These are phyloP conservation scores for Torymus auratus DNA, from an alignment of 2,888 invertebrate genomes.

Conservation along the genomic window DNA sequence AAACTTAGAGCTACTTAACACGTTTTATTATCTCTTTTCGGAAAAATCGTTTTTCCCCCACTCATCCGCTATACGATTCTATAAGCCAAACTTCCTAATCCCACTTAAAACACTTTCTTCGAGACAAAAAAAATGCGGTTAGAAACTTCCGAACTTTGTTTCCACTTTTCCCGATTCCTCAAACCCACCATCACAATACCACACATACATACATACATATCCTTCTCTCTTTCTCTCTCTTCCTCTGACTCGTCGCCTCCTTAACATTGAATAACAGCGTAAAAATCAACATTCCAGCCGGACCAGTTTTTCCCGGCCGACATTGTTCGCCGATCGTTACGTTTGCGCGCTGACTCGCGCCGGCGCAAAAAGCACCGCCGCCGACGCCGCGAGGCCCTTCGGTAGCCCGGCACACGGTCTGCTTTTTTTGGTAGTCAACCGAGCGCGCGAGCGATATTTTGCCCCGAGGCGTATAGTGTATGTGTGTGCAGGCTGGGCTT, in stretches of 20 bases:
- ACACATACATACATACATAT: too few relatives aligned
- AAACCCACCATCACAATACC: too few relatives aligned
- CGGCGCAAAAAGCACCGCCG: constrained; percentile 56
- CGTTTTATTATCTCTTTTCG: too few relatives aligned
- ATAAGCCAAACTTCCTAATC: too few relatives aligned
- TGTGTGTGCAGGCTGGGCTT: neutral
- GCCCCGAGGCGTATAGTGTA: constrained; percentile 26
- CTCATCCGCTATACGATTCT: too few relatives aligned
- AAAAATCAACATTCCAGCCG: constrained; percentile 60
- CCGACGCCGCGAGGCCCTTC: constrained; percentile 63
- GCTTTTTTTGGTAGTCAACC: constrained; percentile 73
- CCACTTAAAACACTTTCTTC: too few relatives aligned
- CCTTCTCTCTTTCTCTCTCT: too few relatives aligned
- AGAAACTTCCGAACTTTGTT: too few relatives aligned
- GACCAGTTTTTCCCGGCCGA: constrained; percentile 58
- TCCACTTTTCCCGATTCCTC: too few relatives aligned
- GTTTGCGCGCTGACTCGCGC: constrained; percentile 44
- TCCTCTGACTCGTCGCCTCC: constrained; percentile 13
- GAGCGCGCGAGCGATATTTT: constrained; percentile 59
- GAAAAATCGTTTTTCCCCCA: neutral
- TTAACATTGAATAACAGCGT: constrained; percentile 59
- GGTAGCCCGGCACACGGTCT: constrained; percentile 69
- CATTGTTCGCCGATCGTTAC: constrained; percentile 60
- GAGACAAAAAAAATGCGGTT: too few relatives aligned
- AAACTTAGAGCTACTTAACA: too few relatives aligned